These are phyloP conservation scores for Ditylenchus weischeri DNA, from an alignment of 2,888 invertebrate species.

Conservation along the genomic window DNA sequence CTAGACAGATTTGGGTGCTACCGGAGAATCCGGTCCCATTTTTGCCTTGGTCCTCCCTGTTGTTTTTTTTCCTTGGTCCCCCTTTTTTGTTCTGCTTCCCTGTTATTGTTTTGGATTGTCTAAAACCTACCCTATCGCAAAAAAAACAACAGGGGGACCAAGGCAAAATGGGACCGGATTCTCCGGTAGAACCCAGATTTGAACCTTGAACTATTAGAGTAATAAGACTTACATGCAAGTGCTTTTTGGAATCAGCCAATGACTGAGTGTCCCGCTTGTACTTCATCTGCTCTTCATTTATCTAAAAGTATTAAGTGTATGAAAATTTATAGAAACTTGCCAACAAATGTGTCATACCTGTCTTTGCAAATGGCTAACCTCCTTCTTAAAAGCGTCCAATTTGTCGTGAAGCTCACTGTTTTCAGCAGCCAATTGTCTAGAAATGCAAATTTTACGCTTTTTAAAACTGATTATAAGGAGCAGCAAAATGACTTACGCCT, in stretches of 20 bases:
- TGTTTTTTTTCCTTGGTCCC: too few species aligned
- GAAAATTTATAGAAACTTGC: too few species aligned
- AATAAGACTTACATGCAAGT: conserved; percentile 3
- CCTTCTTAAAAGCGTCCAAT: conserved; percentile 38
- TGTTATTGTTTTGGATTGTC: too few species aligned
- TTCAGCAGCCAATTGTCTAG: conserved; percentile 32
- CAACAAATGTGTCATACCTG: conserved; percentile 9
- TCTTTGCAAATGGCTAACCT: conserved; percentile 29
- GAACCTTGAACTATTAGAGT: too few species aligned
- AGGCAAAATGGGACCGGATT: too few species aligned
- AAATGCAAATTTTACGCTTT: conserved; percentile 11
- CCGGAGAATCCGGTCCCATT: too few species aligned
- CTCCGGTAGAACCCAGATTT: too few species aligned
- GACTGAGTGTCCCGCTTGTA: conserved; percentile 38
- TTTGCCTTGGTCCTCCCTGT: too few species aligned
- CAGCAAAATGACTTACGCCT: conserved; percentile 21
- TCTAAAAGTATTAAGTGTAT: background rate
- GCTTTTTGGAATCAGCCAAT: conserved; percentile 41
- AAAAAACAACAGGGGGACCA: too few species aligned
- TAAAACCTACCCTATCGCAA: too few species aligned
- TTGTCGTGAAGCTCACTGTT: conserved; percentile 37
- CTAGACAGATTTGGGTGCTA: too few species aligned
- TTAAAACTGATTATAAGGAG: background rate
- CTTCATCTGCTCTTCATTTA: conserved; percentile 34
- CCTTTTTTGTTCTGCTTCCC: too few species aligned